Conservation (phyloP, 2,888 invertebrate genomes). For the Beris morrisii region DNA sequence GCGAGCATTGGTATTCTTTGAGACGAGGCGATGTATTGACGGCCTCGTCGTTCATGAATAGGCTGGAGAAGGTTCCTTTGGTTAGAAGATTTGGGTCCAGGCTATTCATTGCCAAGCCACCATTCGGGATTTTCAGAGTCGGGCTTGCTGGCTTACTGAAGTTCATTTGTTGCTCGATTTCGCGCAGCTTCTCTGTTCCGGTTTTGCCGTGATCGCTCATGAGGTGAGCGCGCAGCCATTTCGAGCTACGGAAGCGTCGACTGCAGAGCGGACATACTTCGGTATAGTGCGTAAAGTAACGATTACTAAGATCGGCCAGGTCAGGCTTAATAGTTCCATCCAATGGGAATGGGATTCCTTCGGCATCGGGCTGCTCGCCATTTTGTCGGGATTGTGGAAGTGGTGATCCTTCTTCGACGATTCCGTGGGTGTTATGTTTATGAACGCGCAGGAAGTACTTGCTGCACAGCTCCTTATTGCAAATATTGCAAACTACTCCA, state of each 20-base stretch:
- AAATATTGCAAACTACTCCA: slow-evolving; percentile 94
- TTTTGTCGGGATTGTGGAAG: slow-evolving; percentile 54
- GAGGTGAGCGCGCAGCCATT: slow-evolving; percentile 85
- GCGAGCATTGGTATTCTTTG: slow-evolving; percentile 85
- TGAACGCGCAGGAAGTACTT: slow-evolving; percentile 97
- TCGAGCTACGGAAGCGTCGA: slow-evolving; percentile 82
- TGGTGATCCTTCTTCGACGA: slow-evolving; percentile 79
- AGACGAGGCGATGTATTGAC: slow-evolving; percentile 52
- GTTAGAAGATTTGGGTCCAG: slow-evolving; percentile 48
- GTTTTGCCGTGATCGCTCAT: slow-evolving; percentile 79
- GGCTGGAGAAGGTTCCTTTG: slow-evolving; percentile 47
- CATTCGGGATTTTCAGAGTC: slow-evolving; percentile 56
- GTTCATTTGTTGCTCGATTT: slow-evolving; percentile 49
- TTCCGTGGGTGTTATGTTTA: slow-evolving; percentile 97
- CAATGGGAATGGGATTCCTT: slow-evolving; percentile 46
- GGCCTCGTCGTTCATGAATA: slow-evolving; percentile 41
- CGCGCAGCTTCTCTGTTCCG: slow-evolving; percentile 54
- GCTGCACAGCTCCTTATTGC: slow-evolving; percentile 97
- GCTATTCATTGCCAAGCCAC: slow-evolving; percentile 40
- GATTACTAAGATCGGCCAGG: slow-evolving; percentile 62
- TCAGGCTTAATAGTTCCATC: slow-evolving; percentile 41
- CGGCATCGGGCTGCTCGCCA: slow-evolving; percentile 46
- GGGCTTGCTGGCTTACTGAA: slow-evolving; percentile 52
- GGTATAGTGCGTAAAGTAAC: slow-evolving; percentile 69
- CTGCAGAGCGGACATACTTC: slow-evolving; percentile 85